A percentile compares a stretch with the other conserved stretches of the same genome.
Evolutionary conservation across 2,113 vertebrate species (phyloP).

Genomic region (Colossoma macropomum): DNA sequence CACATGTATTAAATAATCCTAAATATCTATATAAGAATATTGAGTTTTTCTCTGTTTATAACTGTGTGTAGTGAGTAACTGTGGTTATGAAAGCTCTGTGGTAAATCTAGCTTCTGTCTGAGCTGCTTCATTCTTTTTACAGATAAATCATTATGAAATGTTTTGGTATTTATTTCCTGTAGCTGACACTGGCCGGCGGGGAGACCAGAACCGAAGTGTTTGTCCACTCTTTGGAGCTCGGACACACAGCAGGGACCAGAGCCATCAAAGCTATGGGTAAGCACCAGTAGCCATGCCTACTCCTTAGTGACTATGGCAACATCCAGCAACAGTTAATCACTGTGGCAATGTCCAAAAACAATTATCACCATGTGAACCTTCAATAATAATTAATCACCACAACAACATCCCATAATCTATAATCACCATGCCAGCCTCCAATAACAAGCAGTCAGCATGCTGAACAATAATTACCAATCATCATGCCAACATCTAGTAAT

Average conservation of each 20-base stretch:
- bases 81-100: too few species aligned
- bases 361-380: too few species aligned
- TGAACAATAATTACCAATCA: background rate
- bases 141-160: too few species aligned
- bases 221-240: constrained; percentile 93
- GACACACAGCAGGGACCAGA: constrained; percentile 88
- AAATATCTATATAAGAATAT: too few species aligned
- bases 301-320: background rate
- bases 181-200: constrained; percentile 90
- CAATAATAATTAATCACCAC: background rate
- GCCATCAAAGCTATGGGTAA: constrained; percentile 95
- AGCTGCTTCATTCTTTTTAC: too few species aligned
- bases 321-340: background rate
- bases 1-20: too few species aligned
- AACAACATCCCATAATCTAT: background rate
- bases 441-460: background rate
- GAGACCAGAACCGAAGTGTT: constrained; percentile 91
- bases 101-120: too few species aligned
- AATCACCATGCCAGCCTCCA: too few species aligned
- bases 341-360: too few species aligned
- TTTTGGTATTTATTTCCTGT: constrained; percentile 43
- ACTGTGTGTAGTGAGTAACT: too few species aligned
- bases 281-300: constrained; percentile 22
- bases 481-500: background rate
- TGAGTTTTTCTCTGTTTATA: too few species aligned